phyloP scores from a whole-genome alignment of 2,113 vertebrate genomes.

The Electrona antarctica region DNA sequence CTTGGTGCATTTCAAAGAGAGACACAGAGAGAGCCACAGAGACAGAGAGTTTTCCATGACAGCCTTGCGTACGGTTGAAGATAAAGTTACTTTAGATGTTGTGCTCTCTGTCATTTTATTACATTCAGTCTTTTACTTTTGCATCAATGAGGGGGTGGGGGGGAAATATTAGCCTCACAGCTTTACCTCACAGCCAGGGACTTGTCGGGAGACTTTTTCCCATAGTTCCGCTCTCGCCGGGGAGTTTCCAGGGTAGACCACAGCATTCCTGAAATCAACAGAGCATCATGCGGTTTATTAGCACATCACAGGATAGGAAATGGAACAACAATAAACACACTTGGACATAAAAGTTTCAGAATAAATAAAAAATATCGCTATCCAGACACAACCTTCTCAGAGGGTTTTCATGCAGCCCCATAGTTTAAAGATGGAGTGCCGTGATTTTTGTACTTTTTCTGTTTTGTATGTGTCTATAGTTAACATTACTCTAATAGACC shows the following conservation, averaged over 20 bases:
- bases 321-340: constrained; percentile 47
- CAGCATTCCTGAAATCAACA: constrained; percentile 66
- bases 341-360: constrained; percentile 34
- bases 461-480: no score
- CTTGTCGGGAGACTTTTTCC: constrained; percentile 35
- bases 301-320: constrained; percentile 42
- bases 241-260: constrained; percentile 41
- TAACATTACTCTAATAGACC: no score
- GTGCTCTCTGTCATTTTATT: constrained; percentile 3
- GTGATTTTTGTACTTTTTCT: no score
- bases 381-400: constrained; percentile 30
- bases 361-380: constrained; percentile 38
- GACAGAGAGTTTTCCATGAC: constrained; percentile 12
- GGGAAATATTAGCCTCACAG: constrained; percentile 31
- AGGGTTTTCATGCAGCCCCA: constrained; percentile 18
- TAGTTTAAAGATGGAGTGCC: not conserved
- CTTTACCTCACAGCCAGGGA: constrained; percentile 56
- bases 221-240: constrained; percentile 26
- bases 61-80: constrained; percentile 12
- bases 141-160: constrained; percentile 28
- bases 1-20: not conserved
- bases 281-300: constrained; percentile 53
- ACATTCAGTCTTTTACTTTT: constrained; percentile 42
- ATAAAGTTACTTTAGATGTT: not conserved
- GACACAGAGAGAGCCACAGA: not conserved